Base-by-base conservation (phyloP, 2,888 invertebrate species). In the Lampropteryx suffumata region DNA sequence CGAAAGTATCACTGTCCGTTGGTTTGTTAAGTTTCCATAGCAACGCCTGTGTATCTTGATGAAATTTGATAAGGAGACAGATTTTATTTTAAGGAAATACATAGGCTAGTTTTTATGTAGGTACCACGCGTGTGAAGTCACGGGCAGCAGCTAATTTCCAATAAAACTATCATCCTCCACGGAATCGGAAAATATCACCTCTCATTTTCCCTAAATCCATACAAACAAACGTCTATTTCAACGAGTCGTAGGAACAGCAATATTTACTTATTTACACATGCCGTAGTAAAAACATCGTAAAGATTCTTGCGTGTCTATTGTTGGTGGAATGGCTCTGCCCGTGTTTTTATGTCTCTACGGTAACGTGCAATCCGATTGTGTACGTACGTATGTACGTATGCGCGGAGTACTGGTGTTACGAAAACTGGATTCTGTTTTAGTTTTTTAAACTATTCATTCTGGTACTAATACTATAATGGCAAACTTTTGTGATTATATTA, bases 241-340 rank as follows among this genome's bases (percentile, higher is more conserved):
- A 26, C 47, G 41, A 41, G 42, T 42, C 45, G 52, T 48, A 53
- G 50, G 51, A 59, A 56, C 44, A 42, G 49, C 34, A 39, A 59
- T 74, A 70, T 72, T 69, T 73, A 72, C 64, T 69, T 73, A 78
- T 71, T 76, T 71, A 73, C 66, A 65, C 65, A 62, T 59, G 55
- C 59, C 51, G 67, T 61, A 69, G 69, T 76, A 76, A 79, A 76
- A 77, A 69, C 68, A 63, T 75, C 74, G 73, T 79, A 79, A 78
- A 79, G 62, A 68, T 69, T 69, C 61, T 68, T 58, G 69, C 71
- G 68, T 70, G 69, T 70, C 73, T 65, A 74, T 75, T 76, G 74
- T 75, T 67, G 59, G 67, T 61, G 59, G 62, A 67, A 71, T 65
- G 61, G 60, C 62, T 54, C 42, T 54, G 64, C 56, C 55, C 45